phyloP scores from a whole-genome alignment of 2,113 vertebrate genomes.

The Lycaon pictus region DNA sequence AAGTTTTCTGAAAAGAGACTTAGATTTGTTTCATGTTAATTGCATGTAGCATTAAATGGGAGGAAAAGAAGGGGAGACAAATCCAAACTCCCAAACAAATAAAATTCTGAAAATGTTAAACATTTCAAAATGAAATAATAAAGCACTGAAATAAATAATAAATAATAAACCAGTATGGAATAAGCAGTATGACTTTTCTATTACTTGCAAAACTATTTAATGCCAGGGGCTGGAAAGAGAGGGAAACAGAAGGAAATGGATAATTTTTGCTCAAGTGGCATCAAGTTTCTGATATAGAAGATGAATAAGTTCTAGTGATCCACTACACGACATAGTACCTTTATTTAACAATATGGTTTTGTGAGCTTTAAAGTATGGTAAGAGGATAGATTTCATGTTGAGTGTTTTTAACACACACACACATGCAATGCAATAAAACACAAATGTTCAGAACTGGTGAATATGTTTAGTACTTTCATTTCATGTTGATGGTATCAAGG shows the following conservation, averaged over 20 bases:
- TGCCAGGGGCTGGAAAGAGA: neutral
- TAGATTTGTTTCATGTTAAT: neutral
- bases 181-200: neutral
- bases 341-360: neutral
- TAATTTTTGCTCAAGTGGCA: neutral
- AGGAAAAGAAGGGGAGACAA: neutral
- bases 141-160: neutral
- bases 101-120: neutral
- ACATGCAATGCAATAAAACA: neutral
- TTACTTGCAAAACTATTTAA: neutral
- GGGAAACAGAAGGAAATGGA: neutral
- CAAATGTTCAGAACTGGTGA: neutral
- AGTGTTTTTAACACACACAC: neutral
- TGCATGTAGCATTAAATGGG: neutral
- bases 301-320: neutral
- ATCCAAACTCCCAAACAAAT: neutral
- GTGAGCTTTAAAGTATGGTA: neutral
- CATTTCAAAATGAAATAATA: neutral
- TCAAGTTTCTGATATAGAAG: neutral
- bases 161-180: neutral
- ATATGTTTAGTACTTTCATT: neutral
- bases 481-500: neutral
- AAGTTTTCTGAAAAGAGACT: neutral
- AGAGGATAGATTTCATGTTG: neutral
- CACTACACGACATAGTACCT: neutral